Base-by-base conservation (phyloP, 2,113 vertebrate genomes). In the Chelonoidis abingdonii region DNA sequence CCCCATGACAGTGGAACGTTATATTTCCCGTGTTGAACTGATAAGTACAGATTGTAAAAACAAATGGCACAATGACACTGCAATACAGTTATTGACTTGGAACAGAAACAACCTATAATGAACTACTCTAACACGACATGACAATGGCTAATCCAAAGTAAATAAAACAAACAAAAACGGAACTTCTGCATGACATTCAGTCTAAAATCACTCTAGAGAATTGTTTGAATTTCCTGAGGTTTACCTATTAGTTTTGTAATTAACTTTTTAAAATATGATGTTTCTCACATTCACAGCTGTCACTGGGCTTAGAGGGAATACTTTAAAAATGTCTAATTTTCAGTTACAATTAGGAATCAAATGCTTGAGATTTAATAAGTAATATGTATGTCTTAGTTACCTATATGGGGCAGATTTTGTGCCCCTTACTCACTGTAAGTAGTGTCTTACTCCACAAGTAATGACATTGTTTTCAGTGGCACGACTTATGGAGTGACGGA, bases 321-420 rank as follows among this genome's bases (percentile, higher is more conserved):
- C n/a, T 92, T 92, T 94, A 88, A 94, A 88, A 84, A 89, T 17
- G 10, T 49, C 47, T 84, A 69, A 6, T 80, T 44, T 86, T 95
- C 69, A 19, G 8, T 83, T 87, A 89, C 10, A 89, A 38, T 69
- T 9, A 84, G 25, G 72, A 94, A 10, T 12, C 11, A 75, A 76
- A 52, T n/a, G 10, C 80, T 7, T 84, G 19, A 53, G 10, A 88
- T 88, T 94, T 95, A 78, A 80, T 93, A 89, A 84, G 76, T 88
- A 72, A 52, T 57, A 88, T 14, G 2, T 85, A 4, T 80, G 92
- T 72, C 35, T 25, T 76, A 52, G 27, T 50, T 85, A 72, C 4
- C 25, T 86, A 86, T 24, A 76, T 11, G 65, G 24, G 49, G 27
- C 6, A 86, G 80, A 41, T 80, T 93, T 92, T 93, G 19, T 21